Evolutionary conservation across 2,888 invertebrate species (phyloP).

Genomic region (Fragum whitleyi): DNA sequence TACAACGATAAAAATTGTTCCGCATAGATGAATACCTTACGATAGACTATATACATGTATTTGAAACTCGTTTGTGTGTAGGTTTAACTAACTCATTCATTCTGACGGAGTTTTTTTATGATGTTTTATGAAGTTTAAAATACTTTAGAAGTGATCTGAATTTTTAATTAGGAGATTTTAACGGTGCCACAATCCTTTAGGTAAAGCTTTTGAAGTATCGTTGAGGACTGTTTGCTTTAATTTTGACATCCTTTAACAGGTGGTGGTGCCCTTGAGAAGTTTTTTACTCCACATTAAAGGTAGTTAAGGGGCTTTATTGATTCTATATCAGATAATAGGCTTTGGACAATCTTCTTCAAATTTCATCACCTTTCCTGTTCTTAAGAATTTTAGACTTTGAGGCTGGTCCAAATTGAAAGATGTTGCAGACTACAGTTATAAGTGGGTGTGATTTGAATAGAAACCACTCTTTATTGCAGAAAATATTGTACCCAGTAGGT

Average conservation of each 20-base stretch:
- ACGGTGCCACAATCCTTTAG: conserved; percentile 11
- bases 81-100: conserved; percentile 16
- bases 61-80: conserved; percentile 14
- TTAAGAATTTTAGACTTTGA: no score
- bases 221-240: conserved; percentile 5
- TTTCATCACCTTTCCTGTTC: no score
- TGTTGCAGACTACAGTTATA: no score
- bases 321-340: no score
- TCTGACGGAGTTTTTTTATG: neutral
- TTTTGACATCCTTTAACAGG: conserved; percentile 8
- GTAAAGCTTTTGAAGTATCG: conserved; percentile 12
- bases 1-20: conserved; percentile 22
- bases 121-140: conserved; percentile 16
- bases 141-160: conserved; percentile 20
- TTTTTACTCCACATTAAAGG: neutral
- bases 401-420: no score
- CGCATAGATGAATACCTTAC: neutral
- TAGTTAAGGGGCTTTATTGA: neutral
- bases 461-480: no score
- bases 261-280: neutral
- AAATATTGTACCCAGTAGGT: no score
- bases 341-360: no score
- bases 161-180: conserved; percentile 25
- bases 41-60: conserved; percentile 22
- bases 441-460: no score